Evolutionary conservation across 2,888 invertebrate species (phyloP).

Genomic region (Stenolophus ochropezus): DNA sequence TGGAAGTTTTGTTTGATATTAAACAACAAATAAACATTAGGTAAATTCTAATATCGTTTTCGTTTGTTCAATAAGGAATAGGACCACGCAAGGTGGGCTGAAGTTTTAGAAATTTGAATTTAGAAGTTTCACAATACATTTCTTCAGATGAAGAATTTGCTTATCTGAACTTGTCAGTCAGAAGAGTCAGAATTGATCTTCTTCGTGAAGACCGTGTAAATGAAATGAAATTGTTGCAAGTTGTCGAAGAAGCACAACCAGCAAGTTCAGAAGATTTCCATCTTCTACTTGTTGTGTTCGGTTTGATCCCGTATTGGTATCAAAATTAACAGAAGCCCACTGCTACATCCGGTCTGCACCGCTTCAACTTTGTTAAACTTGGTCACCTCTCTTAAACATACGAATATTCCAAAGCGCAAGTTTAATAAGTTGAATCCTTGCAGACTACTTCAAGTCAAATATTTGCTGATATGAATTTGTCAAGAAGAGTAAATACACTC

Average conservation of each 20-base stretch:
- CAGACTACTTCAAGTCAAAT: constrained; percentile 9
- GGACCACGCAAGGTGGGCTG: constrained; percentile 90
- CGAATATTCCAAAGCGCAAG: background rate
- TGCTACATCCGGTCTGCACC: constrained; percentile 23
- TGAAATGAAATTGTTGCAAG: constrained; percentile 29
- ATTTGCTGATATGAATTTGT: constrained; percentile 14
- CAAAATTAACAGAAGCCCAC: constrained; percentile 34
- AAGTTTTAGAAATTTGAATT: constrained; percentile 73
- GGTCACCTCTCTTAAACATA: background rate
- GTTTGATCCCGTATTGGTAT: constrained; percentile 20
- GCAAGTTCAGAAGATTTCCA: constrained; percentile 45
- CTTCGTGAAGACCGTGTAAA: constrained; percentile 41
- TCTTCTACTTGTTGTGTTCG: constrained; percentile 49
- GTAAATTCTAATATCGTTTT: constrained; percentile 80
- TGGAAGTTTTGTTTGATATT: constrained; percentile 46
- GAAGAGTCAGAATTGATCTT: constrained; percentile 53
- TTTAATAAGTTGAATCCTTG: constrained; percentile 11
- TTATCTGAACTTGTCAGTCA: constrained; percentile 54
- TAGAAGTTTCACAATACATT: constrained; percentile 62
- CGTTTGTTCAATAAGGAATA: constrained; percentile 89
- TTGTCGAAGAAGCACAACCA: constrained; percentile 28
- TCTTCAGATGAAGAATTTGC: constrained; percentile 61
- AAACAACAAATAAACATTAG: constrained; percentile 47
- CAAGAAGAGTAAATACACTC: constrained; percentile 24
- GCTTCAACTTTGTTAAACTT: constrained; percentile 12